A percentile compares a stretch with the other conserved stretches of the same genome.
These are phyloP conservation scores for Hucho hucho DNA, from an alignment of 2,113 vertebrate species.

Conservation along the genomic window DNA sequence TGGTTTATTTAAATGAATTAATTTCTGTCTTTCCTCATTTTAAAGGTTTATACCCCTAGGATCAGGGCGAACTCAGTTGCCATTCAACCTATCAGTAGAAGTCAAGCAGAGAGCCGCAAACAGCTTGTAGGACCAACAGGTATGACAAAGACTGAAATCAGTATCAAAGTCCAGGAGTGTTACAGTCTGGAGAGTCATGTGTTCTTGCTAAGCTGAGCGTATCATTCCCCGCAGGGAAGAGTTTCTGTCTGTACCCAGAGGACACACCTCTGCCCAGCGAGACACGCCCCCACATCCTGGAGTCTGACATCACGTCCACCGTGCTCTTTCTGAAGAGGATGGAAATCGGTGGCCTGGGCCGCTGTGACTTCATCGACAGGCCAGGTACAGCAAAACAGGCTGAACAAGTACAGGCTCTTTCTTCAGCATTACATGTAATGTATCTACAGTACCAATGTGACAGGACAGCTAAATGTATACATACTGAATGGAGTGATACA, in stretches of 20 bases:
- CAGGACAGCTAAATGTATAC: not conserved
- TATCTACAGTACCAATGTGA: not conserved
- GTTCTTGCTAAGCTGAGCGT: not conserved
- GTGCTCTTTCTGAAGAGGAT: constrained; percentile 90
- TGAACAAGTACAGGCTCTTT: not conserved
- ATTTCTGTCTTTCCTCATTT: not conserved
- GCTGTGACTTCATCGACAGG: constrained; percentile 83
- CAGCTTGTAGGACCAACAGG: constrained; percentile 79
- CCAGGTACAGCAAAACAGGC: constrained; percentile 70
- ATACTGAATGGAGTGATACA: not conserved
- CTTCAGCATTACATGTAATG: not conserved
- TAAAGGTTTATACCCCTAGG: constrained; percentile 88
- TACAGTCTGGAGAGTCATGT: not conserved
- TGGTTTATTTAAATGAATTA: constrained; percentile 2
- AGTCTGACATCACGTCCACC: constrained; percentile 81
- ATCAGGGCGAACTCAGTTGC: constrained; percentile 84
- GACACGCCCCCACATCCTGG: constrained; percentile 73
- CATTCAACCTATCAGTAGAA: constrained; percentile 81
- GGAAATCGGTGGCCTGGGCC: constrained; percentile 81
- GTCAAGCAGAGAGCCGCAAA: constrained; percentile 78
- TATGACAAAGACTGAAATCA: constrained; percentile 37
- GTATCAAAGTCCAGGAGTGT: not conserved
- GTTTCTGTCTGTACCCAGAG: constrained; percentile 86
- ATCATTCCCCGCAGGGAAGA: constrained; percentile 75
- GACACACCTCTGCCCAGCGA: constrained; percentile 69